These are phyloP conservation scores for Takifugu flavidus DNA, from an alignment of 2,113 vertebrate genomes.

Conservation along the genomic window DNA sequence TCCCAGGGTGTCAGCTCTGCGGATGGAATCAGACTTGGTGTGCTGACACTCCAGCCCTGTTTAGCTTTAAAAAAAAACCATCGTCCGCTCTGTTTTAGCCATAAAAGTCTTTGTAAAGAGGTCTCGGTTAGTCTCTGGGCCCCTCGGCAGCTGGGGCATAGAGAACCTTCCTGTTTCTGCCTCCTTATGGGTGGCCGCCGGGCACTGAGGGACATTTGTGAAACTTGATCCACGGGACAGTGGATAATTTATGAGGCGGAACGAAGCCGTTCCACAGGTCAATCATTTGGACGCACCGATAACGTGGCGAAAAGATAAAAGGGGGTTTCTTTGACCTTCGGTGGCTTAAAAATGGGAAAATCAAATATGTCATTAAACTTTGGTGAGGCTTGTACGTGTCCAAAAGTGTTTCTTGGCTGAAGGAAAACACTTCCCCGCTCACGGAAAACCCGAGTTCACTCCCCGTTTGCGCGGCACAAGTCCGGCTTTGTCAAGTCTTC, in stretches of 20 bases:
- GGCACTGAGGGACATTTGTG: slow-evolving; percentile 8
- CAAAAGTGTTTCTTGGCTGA: neutral
- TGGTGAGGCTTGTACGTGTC: neutral
- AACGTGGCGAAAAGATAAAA: slow-evolving; percentile 1
- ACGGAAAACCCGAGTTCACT: neutral
- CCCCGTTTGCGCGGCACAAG: neutral
- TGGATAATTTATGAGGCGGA: slow-evolving; percentile 33
- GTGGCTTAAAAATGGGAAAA: too few relatives aligned
- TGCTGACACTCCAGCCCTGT: too few relatives aligned
- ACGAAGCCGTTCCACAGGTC: slow-evolving; percentile 44
- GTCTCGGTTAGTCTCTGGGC: too few relatives aligned
- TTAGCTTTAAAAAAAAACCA: too few relatives aligned
- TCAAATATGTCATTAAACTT: too few relatives aligned
- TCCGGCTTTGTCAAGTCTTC: neutral
- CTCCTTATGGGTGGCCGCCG: too few relatives aligned
- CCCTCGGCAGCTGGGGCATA: too few relatives aligned
- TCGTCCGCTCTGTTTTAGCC: too few relatives aligned
- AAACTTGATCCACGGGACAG: slow-evolving; percentile 26
- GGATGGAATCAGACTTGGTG: too few relatives aligned
- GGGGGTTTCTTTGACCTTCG: too few relatives aligned
- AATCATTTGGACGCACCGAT: slow-evolving; percentile 17
- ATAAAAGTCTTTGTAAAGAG: too few relatives aligned
- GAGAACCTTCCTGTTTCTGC: slow-evolving; percentile 1
- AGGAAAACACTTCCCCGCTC: neutral
- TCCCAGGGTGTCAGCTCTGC: too few relatives aligned